Percentiles rank a stretch among this genome's conserved stretches.
Conservation (phyloP, 2,888 invertebrate genomes). For the Apoderus coryli region DNA sequence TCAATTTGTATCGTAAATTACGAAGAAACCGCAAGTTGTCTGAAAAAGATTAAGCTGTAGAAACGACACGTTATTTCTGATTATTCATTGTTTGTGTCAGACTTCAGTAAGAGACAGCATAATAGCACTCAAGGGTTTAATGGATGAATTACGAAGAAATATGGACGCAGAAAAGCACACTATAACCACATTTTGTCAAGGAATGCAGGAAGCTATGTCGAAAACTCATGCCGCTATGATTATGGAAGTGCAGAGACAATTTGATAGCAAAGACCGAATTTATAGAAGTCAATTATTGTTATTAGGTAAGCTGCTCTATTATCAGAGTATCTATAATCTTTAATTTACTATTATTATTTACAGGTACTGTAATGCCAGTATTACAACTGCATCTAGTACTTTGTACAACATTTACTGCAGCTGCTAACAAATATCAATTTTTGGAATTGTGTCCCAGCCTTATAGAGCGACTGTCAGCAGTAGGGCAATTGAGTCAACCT, state of each 20-base stretch:
- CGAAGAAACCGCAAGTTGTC: too few relatives aligned
- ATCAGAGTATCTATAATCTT: constrained; percentile 1
- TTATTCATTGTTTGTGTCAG: constrained; percentile 34
- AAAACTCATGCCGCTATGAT: constrained; percentile 51
- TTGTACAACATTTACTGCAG: constrained; percentile 54
- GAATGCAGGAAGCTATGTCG: constrained; percentile 47
- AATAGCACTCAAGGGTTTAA: constrained; percentile 45
- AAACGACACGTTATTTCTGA: neutral
- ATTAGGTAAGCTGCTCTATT: constrained; percentile 25
- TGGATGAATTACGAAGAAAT: constrained; percentile 51
- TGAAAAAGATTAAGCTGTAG: neutral
- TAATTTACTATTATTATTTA: constrained; percentile 12
- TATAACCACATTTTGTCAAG: constrained; percentile 49
- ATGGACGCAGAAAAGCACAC: constrained; percentile 50
- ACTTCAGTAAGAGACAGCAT: constrained; percentile 53
- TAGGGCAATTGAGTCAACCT: constrained; percentile 48
- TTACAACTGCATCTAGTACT: constrained; percentile 54
- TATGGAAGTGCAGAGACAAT: constrained; percentile 51
- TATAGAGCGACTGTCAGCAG: constrained; percentile 48
- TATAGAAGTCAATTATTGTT: constrained; percentile 30
- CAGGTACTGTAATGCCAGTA: constrained; percentile 50
- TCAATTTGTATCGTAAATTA: too few relatives aligned
- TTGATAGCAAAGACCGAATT: constrained; percentile 34
- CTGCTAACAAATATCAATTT: constrained; percentile 61
- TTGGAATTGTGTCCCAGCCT: constrained; percentile 52